Base-by-base conservation (phyloP, 2,888 invertebrate genomes). In the Ochlodes sylvanus region DNA sequence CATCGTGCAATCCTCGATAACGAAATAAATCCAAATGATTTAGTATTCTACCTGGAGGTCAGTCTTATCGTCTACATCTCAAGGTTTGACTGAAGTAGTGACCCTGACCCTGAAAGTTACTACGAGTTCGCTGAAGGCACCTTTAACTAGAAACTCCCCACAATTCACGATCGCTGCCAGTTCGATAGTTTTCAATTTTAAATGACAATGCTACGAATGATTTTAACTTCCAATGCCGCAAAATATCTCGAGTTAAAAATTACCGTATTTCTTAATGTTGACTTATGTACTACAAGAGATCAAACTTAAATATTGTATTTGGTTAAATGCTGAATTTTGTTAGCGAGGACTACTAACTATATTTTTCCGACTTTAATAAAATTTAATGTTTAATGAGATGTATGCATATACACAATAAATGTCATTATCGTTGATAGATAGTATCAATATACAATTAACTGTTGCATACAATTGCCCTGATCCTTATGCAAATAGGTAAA, bases 201-300 rank as follows among this genome's bases (percentile, higher is more conserved):
- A 63, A 27, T 54, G 14, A 12, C 63, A 63, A 27, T 54, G 63
- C n/a, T 44, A 64, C 44, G 32, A 32, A 44, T 55, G 14, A 44
- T 14, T 63, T 63, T 7, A 63, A 44, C 5, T 44, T n/a, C 15
- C 15, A 17, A 17, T 47, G 44, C 17, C 44, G n/a, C 7, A 5
- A 9, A 9, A 34, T 1, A 9, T 34, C 2, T 32, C 32, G 7
- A 32, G 32, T 32, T 32, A n/a, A n/a, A 32, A 32, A 32, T 32
- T 34, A 34, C 9, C 34, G 9, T 34, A 34, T 34, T 9, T 34
- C 34, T 34, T 34, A 9, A 34, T 34, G 7, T 7, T 34, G 34
- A 34, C 34, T 9, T 34, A n/a, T n/a, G n/a, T n/a, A n/a, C n/a
- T n/a, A n/a, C n/a, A n/a, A n/a, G n/a, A n/a, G n/a, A n/a, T n/a